A percentile compares a stretch with the other conserved stretches of the same genome.
These are phyloP conservation scores for Synaphobranchus kaupii DNA, from an alignment of 2,797 vertebrate species.

Conservation along the genomic window DNA sequence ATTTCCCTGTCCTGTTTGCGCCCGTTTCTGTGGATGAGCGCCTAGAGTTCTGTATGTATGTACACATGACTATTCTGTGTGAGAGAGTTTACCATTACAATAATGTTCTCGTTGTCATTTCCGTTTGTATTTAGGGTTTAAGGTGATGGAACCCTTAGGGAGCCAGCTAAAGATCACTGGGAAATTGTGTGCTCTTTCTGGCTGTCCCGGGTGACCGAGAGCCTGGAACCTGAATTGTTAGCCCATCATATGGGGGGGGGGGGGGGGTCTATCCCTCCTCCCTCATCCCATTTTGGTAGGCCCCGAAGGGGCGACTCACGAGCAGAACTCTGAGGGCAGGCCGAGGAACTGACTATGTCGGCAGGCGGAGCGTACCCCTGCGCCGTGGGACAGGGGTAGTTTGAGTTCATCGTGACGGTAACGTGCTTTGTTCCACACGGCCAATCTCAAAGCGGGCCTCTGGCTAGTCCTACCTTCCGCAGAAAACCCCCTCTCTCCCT, in stretches of 20 bases:
- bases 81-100: too few species aligned
- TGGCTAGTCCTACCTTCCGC: conserved; percentile 8
- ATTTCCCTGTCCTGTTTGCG: background rate
- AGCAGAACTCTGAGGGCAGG: too few species aligned
- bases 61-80: too few species aligned
- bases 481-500: too few species aligned
- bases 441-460: conserved; percentile 17
- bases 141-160: too few species aligned
- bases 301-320: background rate
- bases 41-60: background rate
- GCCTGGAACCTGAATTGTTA: background rate
- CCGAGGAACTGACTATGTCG: background rate
- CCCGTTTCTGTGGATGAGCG: background rate
- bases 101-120: too few species aligned
- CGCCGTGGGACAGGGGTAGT: conserved; percentile 32
- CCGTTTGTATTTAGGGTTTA: too few species aligned
- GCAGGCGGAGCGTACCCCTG: background rate
- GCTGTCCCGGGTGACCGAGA: too few species aligned
- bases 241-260: background rate
- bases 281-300: background rate
- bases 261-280: background rate
- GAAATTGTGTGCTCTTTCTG: too few species aligned
- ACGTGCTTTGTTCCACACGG: conserved; percentile 31
- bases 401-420: conserved; percentile 45
- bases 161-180: too few species aligned